phyloP scores from a whole-genome alignment of 92 coral and sea anemone species.

The Palythoa heliodiscus region DNA sequence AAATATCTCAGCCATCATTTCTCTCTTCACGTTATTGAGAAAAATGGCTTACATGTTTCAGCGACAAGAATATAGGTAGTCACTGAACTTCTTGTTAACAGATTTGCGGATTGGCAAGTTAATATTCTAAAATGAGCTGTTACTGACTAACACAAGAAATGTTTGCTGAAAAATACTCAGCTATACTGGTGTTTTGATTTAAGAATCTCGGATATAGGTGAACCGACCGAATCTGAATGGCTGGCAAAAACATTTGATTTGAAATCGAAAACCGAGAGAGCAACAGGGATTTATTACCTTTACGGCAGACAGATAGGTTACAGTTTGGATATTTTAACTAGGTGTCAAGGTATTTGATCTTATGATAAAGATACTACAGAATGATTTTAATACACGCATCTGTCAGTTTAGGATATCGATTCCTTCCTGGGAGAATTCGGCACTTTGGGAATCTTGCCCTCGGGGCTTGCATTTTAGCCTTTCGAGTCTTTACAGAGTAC shows the following conservation, averaged over 20 bases:
- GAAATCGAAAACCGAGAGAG: neutral
- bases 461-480: conserved; percentile 20
- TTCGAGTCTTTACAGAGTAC: neutral
- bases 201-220: neutral
- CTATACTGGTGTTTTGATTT: conserved; percentile 10
- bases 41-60: neutral
- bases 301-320: conserved; percentile 44
- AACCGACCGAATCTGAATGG: neutral
- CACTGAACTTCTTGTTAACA: neutral
- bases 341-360: conserved; percentile 48
- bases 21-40: neutral
- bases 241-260: conserved; percentile 6
- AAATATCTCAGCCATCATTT: no score
- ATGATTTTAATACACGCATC: conserved; percentile 19
- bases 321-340: conserved; percentile 46
- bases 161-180: neutral
- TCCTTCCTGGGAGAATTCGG: conserved; percentile 43
- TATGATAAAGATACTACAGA: conserved; percentile 19
- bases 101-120: neutral
- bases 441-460: conserved; percentile 25
- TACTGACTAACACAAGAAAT: neutral
- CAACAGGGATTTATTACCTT: conserved; percentile 24
- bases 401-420: conserved; percentile 33
- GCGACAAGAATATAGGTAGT: neutral
- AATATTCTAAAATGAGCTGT: neutral